Evolutionary conservation across 2,888 invertebrate species (phyloP), one percentile per base, ranked within the genome.

Genomic region (Drosophila cognata): DNA sequence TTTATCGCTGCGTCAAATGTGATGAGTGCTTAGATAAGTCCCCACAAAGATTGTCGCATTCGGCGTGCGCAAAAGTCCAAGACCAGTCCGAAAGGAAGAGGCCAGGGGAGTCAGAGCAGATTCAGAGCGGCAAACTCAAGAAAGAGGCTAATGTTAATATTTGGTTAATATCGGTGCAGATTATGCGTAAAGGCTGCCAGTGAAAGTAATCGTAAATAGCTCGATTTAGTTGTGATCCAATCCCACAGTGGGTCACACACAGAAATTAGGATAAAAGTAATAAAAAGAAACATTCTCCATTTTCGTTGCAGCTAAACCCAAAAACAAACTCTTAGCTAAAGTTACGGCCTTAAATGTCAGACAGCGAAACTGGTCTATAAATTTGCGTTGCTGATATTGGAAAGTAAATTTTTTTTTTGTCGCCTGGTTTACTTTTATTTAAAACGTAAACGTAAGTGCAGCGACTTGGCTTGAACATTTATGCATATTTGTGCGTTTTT

Each of bases 401-500:
- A 85, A 85, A 89, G 89, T 78, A 28, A 4, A 18, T 18, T 55
- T 11, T 33, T 52, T 35, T 6, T 28, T 38, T 68, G 67, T 61
- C 48, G 51, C 41, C 68, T 73, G 67, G 68, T 13, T 16, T 21
- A 29, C 38, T 21, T 63, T 68, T 77, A 57, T 67, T 56, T 72
- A 48, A 64, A 64, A 35, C 52, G 53, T n/a, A n/a, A 21, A 21
- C n/a, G 51, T 50, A 73, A 80, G 64, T 79, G 79, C 76, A 69
- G 56, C 43, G 61, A 65, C 51, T 74, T 64, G 62, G 31, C 51
- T 68, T 75, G 28, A 64, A 43, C 70, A 63, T 76, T 51, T 46
- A 71, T 74, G 86, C 90, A 86, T 88, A 67, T 85, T 89, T 88
- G 76, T 76, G 86, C 85, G 79, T 89, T 81, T 86, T 75, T 71